Percentiles rank a stretch among this genome's conserved stretches.
These are phyloP conservation scores for Cremastinae sp. DNA, from an alignment of 2,888 invertebrate species.

Conservation along the genomic window DNA sequence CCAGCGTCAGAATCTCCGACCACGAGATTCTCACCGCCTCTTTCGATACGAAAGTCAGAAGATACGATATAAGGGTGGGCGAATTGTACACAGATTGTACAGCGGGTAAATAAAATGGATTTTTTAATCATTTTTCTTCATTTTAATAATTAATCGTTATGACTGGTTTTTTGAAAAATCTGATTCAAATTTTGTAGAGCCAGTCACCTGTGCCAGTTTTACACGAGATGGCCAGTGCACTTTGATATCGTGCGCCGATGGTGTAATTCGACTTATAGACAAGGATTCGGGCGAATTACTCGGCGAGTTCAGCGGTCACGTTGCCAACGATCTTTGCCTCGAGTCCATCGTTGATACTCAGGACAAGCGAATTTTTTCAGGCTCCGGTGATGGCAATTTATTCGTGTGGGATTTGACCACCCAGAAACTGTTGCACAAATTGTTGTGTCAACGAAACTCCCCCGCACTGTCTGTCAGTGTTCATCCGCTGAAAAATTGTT, in stretches of 20 bases:
- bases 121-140: neutral
- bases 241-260: constrained; percentile 92
- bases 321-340: constrained; percentile 90
- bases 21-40: constrained; percentile 95
- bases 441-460: constrained; percentile 76
- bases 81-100: constrained; percentile 91
- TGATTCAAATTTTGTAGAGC: constrained; percentile 80
- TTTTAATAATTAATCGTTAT: constrained; percentile 16
- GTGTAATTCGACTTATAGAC: constrained; percentile 91
- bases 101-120: constrained; percentile 83
- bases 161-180: constrained; percentile 24
- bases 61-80: constrained; percentile 96
- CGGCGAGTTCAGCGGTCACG: constrained; percentile 91
- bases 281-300: constrained; percentile 91
- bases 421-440: constrained; percentile 82
- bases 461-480: constrained; percentile 86
- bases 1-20: constrained; percentile 89
- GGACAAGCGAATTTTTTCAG: constrained; percentile 93
- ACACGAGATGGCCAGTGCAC: constrained; percentile 97
- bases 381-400: constrained; percentile 92
- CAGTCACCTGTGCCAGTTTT: constrained; percentile 91
- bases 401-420: constrained; percentile 96
- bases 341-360: constrained; percentile 92
- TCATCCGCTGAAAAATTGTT: constrained; percentile 88
- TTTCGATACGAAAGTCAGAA: constrained; percentile 91